Percentiles rank a stretch among this genome's conserved stretches.
Evolutionary conservation across 2,888 invertebrate genomes (phyloP).

Genomic region (Chirona hameri): DNA sequence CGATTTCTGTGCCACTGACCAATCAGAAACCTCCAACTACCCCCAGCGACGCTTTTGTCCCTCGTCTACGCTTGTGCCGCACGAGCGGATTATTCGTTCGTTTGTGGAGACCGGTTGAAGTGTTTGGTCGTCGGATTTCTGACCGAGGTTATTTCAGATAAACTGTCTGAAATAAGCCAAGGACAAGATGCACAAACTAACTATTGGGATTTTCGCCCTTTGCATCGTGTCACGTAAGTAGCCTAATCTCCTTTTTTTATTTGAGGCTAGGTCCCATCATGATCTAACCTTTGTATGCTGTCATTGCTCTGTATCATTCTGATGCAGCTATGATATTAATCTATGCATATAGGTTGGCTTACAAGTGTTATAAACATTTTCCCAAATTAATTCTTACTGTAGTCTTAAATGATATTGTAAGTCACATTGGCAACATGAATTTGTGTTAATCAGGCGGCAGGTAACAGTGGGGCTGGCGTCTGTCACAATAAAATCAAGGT

Average conservation of each 20-base stretch:
- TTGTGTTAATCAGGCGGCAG: too few relatives aligned
- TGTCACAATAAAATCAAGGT: too few relatives aligned
- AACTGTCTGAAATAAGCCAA: too few relatives aligned
- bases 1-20: background rate
- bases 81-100: background rate
- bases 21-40: background rate
- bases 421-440: too few relatives aligned
- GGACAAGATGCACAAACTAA: background rate
- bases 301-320: background rate
- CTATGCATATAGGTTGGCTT: background rate
- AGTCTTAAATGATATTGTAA: background rate
- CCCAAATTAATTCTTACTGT: background rate
- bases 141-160: background rate
- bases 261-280: background rate
- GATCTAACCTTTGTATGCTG: too few relatives aligned
- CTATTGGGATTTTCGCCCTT: background rate
- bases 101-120: background rate
- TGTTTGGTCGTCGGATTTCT: background rate
- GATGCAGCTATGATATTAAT: background rate
- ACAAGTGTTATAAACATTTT: background rate
- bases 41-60: background rate
- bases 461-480: too few relatives aligned
- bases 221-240: slow-evolving; percentile 3
- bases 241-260: background rate
- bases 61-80: background rate